phyloP scores from a whole-genome alignment of 2,888 invertebrate species.

The Chrysolina oricalcia region DNA sequence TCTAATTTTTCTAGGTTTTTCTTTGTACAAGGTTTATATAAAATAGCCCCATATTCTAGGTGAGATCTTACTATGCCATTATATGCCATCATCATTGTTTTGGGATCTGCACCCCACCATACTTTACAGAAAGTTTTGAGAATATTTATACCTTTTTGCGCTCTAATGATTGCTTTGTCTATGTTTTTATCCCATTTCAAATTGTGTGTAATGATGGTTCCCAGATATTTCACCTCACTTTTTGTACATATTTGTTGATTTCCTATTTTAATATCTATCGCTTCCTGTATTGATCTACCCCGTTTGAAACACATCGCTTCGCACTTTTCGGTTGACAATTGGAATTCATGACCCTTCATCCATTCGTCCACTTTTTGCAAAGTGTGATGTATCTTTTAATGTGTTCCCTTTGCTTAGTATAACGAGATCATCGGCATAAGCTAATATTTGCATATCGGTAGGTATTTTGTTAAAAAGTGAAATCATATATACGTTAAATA shows the following conservation, averaged over 20 bases:
- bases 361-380: constrained; percentile 29
- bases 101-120: constrained; percentile 13
- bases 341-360: constrained; percentile 27
- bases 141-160: constrained; percentile 32
- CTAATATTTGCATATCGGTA: neutral
- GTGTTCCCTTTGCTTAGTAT: constrained; percentile 17
- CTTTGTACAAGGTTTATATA: constrained; percentile 15
- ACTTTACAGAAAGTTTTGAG: constrained; percentile 27
- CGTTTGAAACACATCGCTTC: constrained; percentile 38
- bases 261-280: neutral
- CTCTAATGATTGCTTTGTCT: constrained; percentile 16
- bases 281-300: neutral
- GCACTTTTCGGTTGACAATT: constrained; percentile 33
- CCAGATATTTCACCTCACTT: constrained; percentile 34
- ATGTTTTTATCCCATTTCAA: constrained; percentile 42
- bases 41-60: constrained; percentile 24
- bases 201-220: constrained; percentile 17
- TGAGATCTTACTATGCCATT: constrained; percentile 12
- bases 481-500: constrained; percentile 33
- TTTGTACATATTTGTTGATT: neutral
- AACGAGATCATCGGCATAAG: constrained; percentile 35
- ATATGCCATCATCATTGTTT: constrained; percentile 5
- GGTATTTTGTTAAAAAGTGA: constrained; percentile 19
- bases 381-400: neutral
- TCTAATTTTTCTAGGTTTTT: neutral